Evolutionary conservation across 2,113 vertebrate genomes (phyloP).

Genomic region (Mustelus asterias): DNA sequence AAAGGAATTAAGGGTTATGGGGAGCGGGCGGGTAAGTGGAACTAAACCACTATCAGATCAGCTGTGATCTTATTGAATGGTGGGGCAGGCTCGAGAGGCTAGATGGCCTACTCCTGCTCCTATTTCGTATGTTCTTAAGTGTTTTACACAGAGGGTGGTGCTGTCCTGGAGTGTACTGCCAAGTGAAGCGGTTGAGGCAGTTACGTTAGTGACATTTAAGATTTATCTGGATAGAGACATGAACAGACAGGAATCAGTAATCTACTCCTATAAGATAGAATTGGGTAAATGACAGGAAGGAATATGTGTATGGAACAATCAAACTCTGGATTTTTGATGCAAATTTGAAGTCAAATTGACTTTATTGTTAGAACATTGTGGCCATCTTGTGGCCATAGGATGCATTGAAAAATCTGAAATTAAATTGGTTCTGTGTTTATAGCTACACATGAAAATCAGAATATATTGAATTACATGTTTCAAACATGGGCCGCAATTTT

Average conservation of each 20-base stretch:
- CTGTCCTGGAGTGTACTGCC: too few relatives aligned
- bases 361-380: conserved; percentile 30
- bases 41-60: too few relatives aligned
- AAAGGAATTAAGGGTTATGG: too few relatives aligned
- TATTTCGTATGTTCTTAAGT: too few relatives aligned
- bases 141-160: too few relatives aligned
- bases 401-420: background rate
- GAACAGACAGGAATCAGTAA: background rate
- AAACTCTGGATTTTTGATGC: background rate
- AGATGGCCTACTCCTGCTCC: too few relatives aligned
- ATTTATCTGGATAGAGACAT: too few relatives aligned
- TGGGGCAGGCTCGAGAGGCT: too few relatives aligned
- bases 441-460: background rate
- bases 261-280: background rate
- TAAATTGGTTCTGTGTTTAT: background rate
- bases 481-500: background rate
- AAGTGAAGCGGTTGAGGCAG: too few relatives aligned
- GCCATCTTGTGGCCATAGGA: conserved; percentile 23
- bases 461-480: background rate
- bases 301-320: background rate
- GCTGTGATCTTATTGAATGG: too few relatives aligned
- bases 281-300: background rate
- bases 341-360: background rate
- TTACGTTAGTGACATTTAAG: too few relatives aligned
- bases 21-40: too few relatives aligned